phyloP scores from a whole-genome alignment of 2,797 vertebrate genomes.

The Cottoperca gobio region DNA sequence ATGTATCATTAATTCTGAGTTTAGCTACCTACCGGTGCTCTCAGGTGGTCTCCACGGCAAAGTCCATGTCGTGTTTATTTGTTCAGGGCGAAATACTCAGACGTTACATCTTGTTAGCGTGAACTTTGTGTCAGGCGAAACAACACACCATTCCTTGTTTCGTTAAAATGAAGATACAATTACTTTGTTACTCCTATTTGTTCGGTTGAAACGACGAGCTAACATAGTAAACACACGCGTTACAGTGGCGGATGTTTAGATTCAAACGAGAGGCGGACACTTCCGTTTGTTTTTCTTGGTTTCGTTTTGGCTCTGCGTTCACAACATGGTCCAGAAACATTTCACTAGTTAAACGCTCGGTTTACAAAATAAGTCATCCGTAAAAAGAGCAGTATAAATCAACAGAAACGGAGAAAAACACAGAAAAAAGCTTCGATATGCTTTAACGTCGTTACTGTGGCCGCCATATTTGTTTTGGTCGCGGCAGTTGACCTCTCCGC shows the following conservation, averaged over 20 bases:
- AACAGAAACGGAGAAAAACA: background rate
- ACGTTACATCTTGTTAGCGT: constrained; percentile 37
- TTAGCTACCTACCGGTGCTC: constrained; percentile 12
- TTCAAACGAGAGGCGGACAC: constrained; percentile 65
- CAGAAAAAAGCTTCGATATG: background rate
- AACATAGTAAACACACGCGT: constrained; percentile 45
- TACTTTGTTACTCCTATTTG: background rate
- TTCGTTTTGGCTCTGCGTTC: constrained; percentile 3
- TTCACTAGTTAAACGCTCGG: rapidly evolving
- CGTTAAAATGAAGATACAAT: background rate
- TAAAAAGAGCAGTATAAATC: rapidly evolving
- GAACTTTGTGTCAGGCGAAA: background rate
- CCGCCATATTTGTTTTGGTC: constrained; percentile 77
- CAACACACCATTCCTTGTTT: background rate
- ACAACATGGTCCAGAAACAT: rapidly evolving
- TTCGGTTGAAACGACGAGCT: background rate
- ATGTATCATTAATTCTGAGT: background rate
- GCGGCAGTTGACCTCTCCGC: constrained; percentile 25
- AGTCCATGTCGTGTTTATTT: constrained; percentile 46
- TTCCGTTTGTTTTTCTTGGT: constrained; percentile 63
- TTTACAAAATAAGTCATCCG: rapidly evolving
- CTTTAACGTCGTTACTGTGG: background rate
- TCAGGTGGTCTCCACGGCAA: constrained; percentile 20
- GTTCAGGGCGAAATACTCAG: background rate
- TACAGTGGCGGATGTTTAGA: constrained; percentile 80